Evolutionary conservation across 2,888 invertebrate genomes (phyloP).

Genomic region (Hanleya hanleyi): DNA sequence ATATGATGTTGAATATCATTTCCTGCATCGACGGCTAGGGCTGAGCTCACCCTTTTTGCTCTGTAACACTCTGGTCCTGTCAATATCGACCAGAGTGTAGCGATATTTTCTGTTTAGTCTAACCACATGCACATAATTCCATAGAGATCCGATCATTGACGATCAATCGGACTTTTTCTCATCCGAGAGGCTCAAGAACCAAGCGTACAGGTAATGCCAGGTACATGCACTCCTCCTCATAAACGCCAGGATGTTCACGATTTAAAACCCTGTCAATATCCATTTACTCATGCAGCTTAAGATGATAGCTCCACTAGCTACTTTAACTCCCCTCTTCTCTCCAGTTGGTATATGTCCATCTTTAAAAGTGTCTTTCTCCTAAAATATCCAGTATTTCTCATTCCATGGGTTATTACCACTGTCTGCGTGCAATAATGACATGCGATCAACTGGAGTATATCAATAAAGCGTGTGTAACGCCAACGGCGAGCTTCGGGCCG

Average conservation of each 20-base stretch:
- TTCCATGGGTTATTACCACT: not conserved
- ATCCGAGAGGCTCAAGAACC: no score
- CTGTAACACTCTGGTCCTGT: no score
- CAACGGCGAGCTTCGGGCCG: not conserved
- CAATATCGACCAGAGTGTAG: not conserved
- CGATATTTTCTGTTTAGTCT: no score
- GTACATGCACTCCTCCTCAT: no score
- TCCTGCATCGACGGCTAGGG: no score
- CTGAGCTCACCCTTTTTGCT: no score
- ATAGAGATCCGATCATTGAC: no score
- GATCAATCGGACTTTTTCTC: no score
- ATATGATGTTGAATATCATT: no score
- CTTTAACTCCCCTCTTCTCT: not conserved
- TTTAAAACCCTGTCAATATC: not conserved
- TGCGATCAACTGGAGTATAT: not conserved
- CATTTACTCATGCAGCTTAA: not conserved
- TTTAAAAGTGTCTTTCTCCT: not conserved
- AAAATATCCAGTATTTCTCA: no score
- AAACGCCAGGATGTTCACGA: not conserved
- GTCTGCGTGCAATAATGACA: not conserved
- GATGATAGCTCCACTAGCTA: not conserved
- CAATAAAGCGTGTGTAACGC: not conserved
- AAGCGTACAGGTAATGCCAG: no score
- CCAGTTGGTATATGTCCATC: not conserved
- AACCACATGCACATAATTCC: no score